A percentile compares a stretch with the other conserved stretches of the same genome.
Evolutionary conservation across 1,140 invertebrate species (phyloP).

Genomic region (Drosophila ogumai): DNA sequence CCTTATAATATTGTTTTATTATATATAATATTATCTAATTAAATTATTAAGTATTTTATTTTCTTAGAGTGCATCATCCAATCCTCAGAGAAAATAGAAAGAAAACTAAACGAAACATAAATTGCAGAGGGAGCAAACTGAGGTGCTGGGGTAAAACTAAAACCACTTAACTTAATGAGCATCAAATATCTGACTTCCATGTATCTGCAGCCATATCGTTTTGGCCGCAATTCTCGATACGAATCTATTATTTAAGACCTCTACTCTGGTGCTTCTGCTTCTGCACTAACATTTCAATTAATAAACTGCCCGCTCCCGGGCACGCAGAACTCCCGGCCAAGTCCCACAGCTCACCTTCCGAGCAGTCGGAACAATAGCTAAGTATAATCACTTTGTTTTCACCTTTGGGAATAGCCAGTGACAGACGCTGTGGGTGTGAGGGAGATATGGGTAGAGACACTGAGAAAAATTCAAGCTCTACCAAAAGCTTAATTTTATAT

Average conservation of each 20-base stretch:
- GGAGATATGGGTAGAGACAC: conserved; percentile 3
- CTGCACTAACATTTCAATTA: conserved; percentile 82
- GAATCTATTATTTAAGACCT: conserved; percentile 79
- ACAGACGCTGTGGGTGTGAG: conserved; percentile 59
- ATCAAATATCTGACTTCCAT: conserved; percentile 71
- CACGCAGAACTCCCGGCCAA: conserved; percentile 39
- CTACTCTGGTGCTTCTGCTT: conserved; percentile 38
- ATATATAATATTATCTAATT: no score
- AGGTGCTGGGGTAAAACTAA: conserved; percentile 61
- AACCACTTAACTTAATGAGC: conserved; percentile 84
- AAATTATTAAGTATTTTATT: no score
- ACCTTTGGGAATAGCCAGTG: conserved; percentile 80
- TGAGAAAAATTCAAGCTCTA: not conserved
- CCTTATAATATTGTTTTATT: no score
- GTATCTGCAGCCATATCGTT: conserved; percentile 46
- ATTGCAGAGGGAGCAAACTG: conserved; percentile 51
- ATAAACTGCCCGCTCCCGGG: conserved; percentile 68
- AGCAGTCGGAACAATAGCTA: conserved; percentile 76
- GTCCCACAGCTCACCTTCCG: conserved; percentile 42
- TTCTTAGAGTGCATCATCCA: not conserved
- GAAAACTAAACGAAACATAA: conserved; percentile 46
- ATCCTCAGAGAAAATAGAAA: not conserved
- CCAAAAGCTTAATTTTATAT: not conserved
- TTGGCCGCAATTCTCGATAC: conserved; percentile 81
- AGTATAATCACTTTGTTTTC: conserved; percentile 84